Base-by-base conservation (phyloP, 2,888 invertebrate species). In the Eudasyphora cyanicolor region DNA sequence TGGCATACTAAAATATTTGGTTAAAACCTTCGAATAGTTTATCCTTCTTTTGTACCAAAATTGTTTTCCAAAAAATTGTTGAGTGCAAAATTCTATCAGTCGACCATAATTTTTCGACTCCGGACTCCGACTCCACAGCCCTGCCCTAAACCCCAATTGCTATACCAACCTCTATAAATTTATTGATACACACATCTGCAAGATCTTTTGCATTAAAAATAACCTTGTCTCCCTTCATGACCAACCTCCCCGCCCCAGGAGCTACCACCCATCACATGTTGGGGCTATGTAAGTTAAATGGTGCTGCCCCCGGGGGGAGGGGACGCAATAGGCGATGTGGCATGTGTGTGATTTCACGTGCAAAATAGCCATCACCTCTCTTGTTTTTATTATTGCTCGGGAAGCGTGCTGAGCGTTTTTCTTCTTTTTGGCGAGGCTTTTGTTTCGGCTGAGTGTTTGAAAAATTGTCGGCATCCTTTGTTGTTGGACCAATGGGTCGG, bases 381-480 rank as follows among this genome's bases (percentile, higher is more conserved):
- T 2, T 24, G 38, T 24, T 64, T 81, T 81, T 84, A 81, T 79
- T 85, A 85, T 79, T 79, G 85, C 79, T 17, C n/a, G 6, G 54
- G 76, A 82, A 85, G 85, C 85, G 85, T 85, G 85, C 85, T 67
- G 21, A 67, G 24, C 67, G 67, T 38, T 64, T 64, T 64, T 17
- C 12, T 80, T 79, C 54, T 79, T 79, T 79, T 79, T n/a, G n/a
- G n/a, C n/a, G n/a, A n/a, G n/a, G n/a, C n/a, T n/a, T n/a, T n/a
- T n/a, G n/a, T n/a, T 84, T 84, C 84, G 84, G 78, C 64, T 82
- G 67, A 81, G 78, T 78, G 82, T 83, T 84, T 82, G 82, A 82
- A 79, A 84, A 86, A 82, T 82, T 82, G 82, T 75, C 82, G 84
- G 86, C 82, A 76, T 70, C 83, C 64, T 85, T 79, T 84, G 84